Percentiles rank a stretch among this genome's conserved stretches.
phyloP scores from a whole-genome alignment of 2,888 invertebrate genomes.

The Catonia carolina region DNA sequence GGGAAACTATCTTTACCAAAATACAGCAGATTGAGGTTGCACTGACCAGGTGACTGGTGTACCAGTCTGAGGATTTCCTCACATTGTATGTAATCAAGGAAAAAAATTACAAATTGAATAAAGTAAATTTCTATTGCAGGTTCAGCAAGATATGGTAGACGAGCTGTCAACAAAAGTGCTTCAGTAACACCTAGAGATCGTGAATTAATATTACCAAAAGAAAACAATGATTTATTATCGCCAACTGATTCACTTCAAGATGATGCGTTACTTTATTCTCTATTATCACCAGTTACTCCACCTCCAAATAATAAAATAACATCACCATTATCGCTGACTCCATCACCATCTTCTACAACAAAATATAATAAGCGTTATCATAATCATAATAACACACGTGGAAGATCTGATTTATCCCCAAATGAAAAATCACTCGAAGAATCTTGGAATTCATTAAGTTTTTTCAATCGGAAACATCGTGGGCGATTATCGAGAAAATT shows the following conservation, averaged over 20 bases:
- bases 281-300: not conserved
- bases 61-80: too few species aligned
- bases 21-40: too few species aligned
- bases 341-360: not conserved
- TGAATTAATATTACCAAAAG: not conserved
- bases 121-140: conserved; percentile 11
- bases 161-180: conserved; percentile 27
- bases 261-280: not conserved
- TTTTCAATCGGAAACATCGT: conserved; percentile 38
- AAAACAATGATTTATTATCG: not conserved
- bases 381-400: not conserved
- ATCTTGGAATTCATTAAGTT: conserved; percentile 38
- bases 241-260: not conserved
- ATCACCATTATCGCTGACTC: not conserved
- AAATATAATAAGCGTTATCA: not conserved
- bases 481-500: conserved; percentile 36
- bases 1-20: too few species aligned
- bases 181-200: not conserved
- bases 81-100: too few species aligned
- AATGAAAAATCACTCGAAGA: conserved; percentile 35
- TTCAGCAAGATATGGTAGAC: conserved; percentile 35
- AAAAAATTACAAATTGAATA: too few species aligned
- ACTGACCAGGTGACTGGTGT: too few species aligned
- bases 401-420: not conserved
- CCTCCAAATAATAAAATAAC: not conserved